Conservation (phyloP, 1,140 invertebrate genomes). For the Drosophila sulfurigaster region DNA sequence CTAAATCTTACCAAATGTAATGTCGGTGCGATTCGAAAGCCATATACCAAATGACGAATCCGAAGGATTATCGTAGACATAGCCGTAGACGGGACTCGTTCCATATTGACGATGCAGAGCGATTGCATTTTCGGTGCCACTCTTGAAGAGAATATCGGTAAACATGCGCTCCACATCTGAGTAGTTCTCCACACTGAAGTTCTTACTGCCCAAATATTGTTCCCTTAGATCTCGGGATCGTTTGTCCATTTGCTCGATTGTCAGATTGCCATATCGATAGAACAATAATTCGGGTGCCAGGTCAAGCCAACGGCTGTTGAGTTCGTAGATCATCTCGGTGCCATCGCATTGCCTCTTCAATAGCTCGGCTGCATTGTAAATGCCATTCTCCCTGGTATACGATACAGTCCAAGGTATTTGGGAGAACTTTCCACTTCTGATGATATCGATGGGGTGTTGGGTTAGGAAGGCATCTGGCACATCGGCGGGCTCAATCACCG, state of each 20-base stretch:
- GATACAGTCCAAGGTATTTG: slow-evolving; percentile 86
- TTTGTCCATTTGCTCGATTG: slow-evolving; percentile 28
- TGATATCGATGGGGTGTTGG: slow-evolving; percentile 85
- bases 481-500: slow-evolving; percentile 85
- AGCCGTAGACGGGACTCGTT: slow-evolving; percentile 43
- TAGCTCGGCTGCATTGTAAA: slow-evolving; percentile 75
- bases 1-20: no score
- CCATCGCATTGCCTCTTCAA: no score
- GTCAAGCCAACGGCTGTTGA: slow-evolving; percentile 53
- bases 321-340: no score
- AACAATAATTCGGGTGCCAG: slow-evolving; percentile 47
- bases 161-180: slow-evolving; percentile 47
- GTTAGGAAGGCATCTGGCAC: slow-evolving; percentile 85
- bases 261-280: slow-evolving; percentile 20
- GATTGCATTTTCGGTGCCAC: slow-evolving; percentile 32
- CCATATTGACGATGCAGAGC: slow-evolving; percentile 27
- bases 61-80: slow-evolving; percentile 57
- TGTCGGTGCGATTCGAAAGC: no score
- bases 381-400: slow-evolving; percentile 85
- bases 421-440: slow-evolving; percentile 84
- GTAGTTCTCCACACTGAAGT: slow-evolving; percentile 45
- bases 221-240: slow-evolving; percentile 34
- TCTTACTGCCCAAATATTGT: slow-evolving; percentile 36
- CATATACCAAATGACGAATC: neutral
- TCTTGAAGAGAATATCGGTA: slow-evolving; percentile 52